Evolutionary conservation across 1,140 invertebrate species (phyloP), one percentile per base, ranked within the genome.

Genomic region (Euwallacea similis): DNA sequence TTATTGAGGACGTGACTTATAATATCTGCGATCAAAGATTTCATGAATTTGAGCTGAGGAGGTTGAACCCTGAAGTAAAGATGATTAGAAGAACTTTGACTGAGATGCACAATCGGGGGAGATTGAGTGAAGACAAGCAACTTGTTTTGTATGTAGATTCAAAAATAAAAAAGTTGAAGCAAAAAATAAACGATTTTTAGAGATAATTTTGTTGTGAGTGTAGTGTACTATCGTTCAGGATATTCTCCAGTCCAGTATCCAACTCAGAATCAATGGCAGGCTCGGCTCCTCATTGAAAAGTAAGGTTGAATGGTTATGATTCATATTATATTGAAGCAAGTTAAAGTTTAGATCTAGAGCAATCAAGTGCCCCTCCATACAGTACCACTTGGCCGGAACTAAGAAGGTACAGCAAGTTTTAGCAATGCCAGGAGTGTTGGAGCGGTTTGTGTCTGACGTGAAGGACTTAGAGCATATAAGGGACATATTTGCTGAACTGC

Each of bases 281-380:
- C 91, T 0, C 84, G 96, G 53, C 85, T 97, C 8, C 77, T 90
- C 47, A 92, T 99, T 55, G 97, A 99, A 84, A 85, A 89, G 79
- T 80, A 66, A 47, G 42, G 61, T 54, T 10, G 10, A 61, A 61
- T 61, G 21, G 15, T 15, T 33, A 33, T 33, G 21, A 50, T 33
- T 33, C 21, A 33, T 33, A 33, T 33, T 33, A 33, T 33, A 33
- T 33, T n/a, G 50, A 60, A 68, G 41, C 21, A 62, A 50, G 21
- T 13, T 42, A 9, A 43, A 72, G 72, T 76, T 3, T 56, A 80
- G 79, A 71, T 81, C 78, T 47, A 83, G 83, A 53, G 95, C 96
- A 7, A 97, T 99, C 74, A 99, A 99, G 83, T 97, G 94, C 81
- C 98, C 98, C 2, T 94, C 93, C 42, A 94, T 98, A 74, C 91